Base-by-base conservation (phyloP, 2,888 invertebrate species). In the Psylliodes chrysocephalus region DNA sequence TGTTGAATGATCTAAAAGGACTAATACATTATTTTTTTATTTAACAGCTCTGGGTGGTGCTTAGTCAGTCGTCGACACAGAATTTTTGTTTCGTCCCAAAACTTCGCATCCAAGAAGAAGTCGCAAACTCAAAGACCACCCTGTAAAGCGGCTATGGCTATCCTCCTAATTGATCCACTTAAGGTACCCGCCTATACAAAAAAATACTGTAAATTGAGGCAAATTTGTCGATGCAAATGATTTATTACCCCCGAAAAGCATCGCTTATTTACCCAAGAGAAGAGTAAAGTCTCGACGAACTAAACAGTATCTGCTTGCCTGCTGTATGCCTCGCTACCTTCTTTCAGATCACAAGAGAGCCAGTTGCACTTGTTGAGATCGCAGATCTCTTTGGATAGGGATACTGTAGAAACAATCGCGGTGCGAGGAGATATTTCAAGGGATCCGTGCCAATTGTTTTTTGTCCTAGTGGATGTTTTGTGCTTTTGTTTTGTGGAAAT, bases 181-280 rank as follows among this genome's bases (percentile, higher is more conserved):
- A 59, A 59, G 33, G 19, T 56, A 22, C 35, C 56, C 55, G 55
- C 14, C 55, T 33, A 40, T 28, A 44, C 44, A 55, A 44, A 30
- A 54, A 62, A 56, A 40, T 44, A 44, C 56, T 18, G 63, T 56
- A 63, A 62, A 62, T 62, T 62, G 62, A 62, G 30, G 55, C 56
- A 56, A 62, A 63, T 63, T 63, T 49, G 63, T 57, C 63, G 52
- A 63, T 46, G 49, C 28, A 28, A 28, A 57, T 57, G 63, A 63
- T 57, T 63, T 57, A 57, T 57, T 44, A 49, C 52, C 60, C 60
- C 60, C 60, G 28, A 51, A 42, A 60, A 28, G 19, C 25, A 60
- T 35, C 51, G 38, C 28, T 38, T 57, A 38, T 57, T 57, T 57
- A 57, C 57, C 49, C 30, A 49, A 49, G 49, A 15, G 47, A 57